Conservation (phyloP, 2,888 invertebrate genomes). For the Chirona hameri region DNA sequence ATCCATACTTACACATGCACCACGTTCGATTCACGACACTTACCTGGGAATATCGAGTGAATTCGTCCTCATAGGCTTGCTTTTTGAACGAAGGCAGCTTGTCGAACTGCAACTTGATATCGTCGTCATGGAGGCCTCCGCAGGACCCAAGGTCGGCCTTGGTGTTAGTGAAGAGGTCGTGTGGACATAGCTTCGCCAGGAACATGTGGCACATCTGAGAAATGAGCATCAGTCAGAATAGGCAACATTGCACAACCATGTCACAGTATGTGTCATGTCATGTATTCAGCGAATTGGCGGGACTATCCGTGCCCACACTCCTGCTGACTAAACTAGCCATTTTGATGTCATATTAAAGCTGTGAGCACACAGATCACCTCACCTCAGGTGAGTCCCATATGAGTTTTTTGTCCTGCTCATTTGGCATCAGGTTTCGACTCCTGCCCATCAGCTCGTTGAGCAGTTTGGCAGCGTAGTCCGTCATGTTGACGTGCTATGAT, state of each 20-base stretch:
- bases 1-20: too few species aligned
- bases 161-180: conserved; percentile 96
- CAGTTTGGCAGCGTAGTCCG: conserved; percentile 2
- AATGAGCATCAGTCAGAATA: too few species aligned
- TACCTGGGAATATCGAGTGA: conserved; percentile 77
- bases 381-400: conserved; percentile 12
- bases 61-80: conserved; percentile 91
- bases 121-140: conserved; percentile 85
- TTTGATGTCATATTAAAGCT: too few species aligned
- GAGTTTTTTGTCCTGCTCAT: background rate
- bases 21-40: background rate
- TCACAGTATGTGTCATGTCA: too few species aligned
- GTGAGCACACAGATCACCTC: background rate
- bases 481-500: background rate
- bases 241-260: too few species aligned
- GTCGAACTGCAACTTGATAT: conserved; percentile 79
- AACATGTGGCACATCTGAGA: conserved; percentile 90
- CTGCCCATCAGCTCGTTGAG: conserved; percentile 9
- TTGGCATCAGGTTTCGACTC: background rate
- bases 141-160: conserved; percentile 94
- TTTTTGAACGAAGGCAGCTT: conserved; percentile 64
- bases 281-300: too few species aligned
- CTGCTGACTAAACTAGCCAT: too few species aligned
- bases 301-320: too few species aligned
- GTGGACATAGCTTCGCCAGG: conserved; percentile 95